Evolutionary conservation across 1,140 invertebrate genomes (phyloP), one percentile per base, ranked within the genome.

Genomic region (Arion vulgaris): DNA sequence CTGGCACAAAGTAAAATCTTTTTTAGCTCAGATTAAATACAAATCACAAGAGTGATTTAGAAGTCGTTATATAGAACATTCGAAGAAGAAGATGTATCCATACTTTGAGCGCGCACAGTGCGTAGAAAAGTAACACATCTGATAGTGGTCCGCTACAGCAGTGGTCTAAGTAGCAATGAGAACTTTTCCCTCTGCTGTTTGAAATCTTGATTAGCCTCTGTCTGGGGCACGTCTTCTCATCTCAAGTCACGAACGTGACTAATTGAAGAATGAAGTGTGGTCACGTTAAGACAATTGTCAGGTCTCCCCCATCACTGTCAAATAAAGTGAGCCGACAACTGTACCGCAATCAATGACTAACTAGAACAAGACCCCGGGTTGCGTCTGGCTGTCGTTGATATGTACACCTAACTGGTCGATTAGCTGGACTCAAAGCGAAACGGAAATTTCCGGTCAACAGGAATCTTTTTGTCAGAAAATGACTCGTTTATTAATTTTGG

Each of bases 351-450:
- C 17, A 9, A 2, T 78, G 76, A 78, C 66, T 78, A 57, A 36
- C 32, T 28, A 32, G 36, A 34, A 66, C 76, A 78, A n/a, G 7
- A 39, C 34, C 57, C 0, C 53, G 4, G 76, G 66, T 78, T 78
- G 76, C 76, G 41, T 78, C 76, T 78, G 19, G 53, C 76, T 13
- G 32, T 34, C 28, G 66, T 78, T 66, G 76, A 78, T 78, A 39
- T 57, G 49, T 66, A 36, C 32, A 66, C 28, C 15, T 4, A 34
- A 66, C 5, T 78, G 76, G 76, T 19, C 57, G 5, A 4, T 0
- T 53, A 66, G 45, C 13, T n/a, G 53, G 41, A n/a, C 7, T 53
- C 45, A 1, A 26, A 28, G 45, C 5, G 1, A 51, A 1, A 75
- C 53, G 49, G 53, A 57, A n/a, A 57, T n/a, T 57, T 57, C 53